Conservation (phyloP, 2,113 vertebrate genomes). For the Chrysochloris asiatica region DNA sequence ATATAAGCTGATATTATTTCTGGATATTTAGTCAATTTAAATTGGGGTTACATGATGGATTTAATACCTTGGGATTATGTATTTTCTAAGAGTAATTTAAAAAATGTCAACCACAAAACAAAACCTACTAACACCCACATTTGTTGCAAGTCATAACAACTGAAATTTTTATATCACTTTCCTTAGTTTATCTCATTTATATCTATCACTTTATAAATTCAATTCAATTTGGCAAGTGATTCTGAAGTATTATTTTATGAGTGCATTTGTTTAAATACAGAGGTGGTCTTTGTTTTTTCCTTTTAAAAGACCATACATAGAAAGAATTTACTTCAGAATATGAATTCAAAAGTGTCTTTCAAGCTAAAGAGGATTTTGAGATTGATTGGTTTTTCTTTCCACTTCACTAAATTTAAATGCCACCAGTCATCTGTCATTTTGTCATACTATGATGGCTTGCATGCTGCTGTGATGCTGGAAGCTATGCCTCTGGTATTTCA, state of each 20-base stretch:
- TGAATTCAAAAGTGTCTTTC: conserved; percentile 9
- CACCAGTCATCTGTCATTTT: neutral
- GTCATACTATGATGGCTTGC: no score
- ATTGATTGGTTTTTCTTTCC: conserved; percentile 3
- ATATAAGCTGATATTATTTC: neutral
- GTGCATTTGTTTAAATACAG: neutral
- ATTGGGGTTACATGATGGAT: neutral
- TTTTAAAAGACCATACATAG: neutral
- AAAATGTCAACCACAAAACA: neutral
- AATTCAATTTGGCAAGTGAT: neutral
- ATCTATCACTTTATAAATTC: neutral
- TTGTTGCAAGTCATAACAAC: no score
- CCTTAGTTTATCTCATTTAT: neutral
- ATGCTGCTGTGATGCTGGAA: no score
- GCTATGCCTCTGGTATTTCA: no score
- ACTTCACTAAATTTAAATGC: neutral
- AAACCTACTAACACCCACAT: neutral
- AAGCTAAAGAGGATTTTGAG: neutral
- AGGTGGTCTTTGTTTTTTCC: neutral
- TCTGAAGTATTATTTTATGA: no score
- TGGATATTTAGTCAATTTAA: conserved; percentile 14
- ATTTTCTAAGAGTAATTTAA: neutral
- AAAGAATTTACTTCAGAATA: neutral
- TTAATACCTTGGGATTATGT: neutral
- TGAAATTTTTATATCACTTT: neutral